Evolutionary conservation across 2,797 vertebrate genomes (phyloP).

Genomic region (Hippocampus kuda): DNA sequence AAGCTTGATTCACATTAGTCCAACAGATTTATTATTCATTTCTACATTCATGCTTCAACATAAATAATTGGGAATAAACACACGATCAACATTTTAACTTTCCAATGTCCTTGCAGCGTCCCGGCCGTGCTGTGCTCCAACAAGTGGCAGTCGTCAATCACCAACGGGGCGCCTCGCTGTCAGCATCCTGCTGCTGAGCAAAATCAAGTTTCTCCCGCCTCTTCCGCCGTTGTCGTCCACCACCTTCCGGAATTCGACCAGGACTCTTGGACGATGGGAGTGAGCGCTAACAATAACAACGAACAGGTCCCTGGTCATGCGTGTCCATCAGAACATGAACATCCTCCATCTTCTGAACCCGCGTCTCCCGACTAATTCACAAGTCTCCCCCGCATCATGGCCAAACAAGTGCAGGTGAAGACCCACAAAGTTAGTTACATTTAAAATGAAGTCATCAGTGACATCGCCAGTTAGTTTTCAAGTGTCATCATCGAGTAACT

Average conservation of each 20-base stretch:
- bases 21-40: no score
- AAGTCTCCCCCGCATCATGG: no score
- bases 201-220: conserved; percentile 15
- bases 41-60: no score
- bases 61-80: no score
- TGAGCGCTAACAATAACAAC: conserved; percentile 36
- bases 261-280: conserved; percentile 33
- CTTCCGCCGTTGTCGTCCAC: conserved; percentile 17
- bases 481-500: no score
- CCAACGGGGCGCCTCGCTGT: conserved; percentile 22
- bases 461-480: no score
- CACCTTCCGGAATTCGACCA: conserved; percentile 47
- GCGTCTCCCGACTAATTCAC: neutral
- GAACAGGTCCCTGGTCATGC: neutral
- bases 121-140: conserved; percentile 80
- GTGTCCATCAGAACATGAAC: neutral
- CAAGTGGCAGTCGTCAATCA: conserved; percentile 73
- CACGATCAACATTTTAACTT: neutral
- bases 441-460: no score
- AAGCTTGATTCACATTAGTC: no score
- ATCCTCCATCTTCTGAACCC: neutral
- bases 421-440: no score
- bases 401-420: neutral
- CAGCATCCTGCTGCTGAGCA: conserved; percentile 19
- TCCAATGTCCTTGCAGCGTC: conserved; percentile 63